Base-by-base conservation (phyloP, 1,140 invertebrate species). In the Micrasema minimum region DNA sequence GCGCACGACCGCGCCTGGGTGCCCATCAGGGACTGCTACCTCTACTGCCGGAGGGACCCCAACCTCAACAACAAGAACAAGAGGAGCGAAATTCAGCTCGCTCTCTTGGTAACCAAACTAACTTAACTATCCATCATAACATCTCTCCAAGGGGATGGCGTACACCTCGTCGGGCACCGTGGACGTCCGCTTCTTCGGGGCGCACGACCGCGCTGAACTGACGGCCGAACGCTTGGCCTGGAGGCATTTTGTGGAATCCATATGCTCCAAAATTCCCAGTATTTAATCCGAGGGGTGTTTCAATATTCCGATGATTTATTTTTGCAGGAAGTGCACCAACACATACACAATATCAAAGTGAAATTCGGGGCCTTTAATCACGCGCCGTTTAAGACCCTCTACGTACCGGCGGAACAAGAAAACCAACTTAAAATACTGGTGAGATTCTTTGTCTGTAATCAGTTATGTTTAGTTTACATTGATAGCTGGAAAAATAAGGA, bases 181-280 rank as follows among this genome's bases (percentile, higher is more conserved):
- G 0, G 96, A 97, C 81, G 94, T 96, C 7, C 82, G 95, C 12
- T 98, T 98, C 83, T 98, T 98, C 82, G 96, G 96, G 4, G 93
- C 93, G 48, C 96, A 98, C 83, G 95, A 97, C 84, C 89, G 93
- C 75, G 94, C 95, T 96, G 94, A n/a, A n/a, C n/a, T n/a, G n/a
- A n/a, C n/a, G n/a, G n/a, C n/a, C n/a, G n/a, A n/a, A n/a, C n/a
- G n/a, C n/a, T n/a, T n/a, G n/a, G n/a, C n/a, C n/a, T n/a, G n/a
- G n/a, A n/a, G n/a, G n/a, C n/a, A n/a, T n/a, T n/a, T n/a, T n/a
- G n/a, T n/a, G n/a, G n/a, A n/a, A n/a, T n/a, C n/a, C n/a, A n/a
- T n/a, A n/a, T n/a, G n/a, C n/a, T n/a, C n/a, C n/a, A n/a, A n/a
- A n/a, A n/a, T n/a, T n/a, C n/a, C n/a, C n/a, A n/a, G n/a, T n/a